phyloP scores from a whole-genome alignment of 92 coral and sea anemone genomes.

The Paragorgia papillata region DNA sequence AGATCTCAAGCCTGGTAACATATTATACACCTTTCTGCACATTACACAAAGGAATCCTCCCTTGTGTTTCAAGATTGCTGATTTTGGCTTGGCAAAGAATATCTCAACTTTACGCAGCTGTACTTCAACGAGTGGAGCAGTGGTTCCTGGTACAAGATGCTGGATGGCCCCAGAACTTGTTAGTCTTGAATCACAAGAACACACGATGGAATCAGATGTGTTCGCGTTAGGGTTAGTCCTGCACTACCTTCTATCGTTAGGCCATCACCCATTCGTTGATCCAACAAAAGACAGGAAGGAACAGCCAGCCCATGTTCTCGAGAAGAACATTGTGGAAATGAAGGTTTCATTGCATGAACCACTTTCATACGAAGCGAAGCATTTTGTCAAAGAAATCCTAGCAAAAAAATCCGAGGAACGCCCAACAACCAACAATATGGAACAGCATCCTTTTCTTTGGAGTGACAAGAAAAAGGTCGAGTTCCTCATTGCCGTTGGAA shows the following conservation, averaged over 20 bases:
- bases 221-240: slow-evolving; percentile 39
- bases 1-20: slow-evolving; percentile 44
- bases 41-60: slow-evolving; percentile 18
- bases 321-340: slow-evolving; percentile 33
- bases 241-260: slow-evolving; percentile 28
- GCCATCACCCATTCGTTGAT: slow-evolving; percentile 39
- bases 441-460: slow-evolving; percentile 41
- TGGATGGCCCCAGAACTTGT: slow-evolving; percentile 53
- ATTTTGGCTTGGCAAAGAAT: slow-evolving; percentile 44
- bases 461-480: slow-evolving; percentile 30
- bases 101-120: background rate
- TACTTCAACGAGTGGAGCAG: background rate
- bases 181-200: slow-evolving; percentile 9
- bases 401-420: slow-evolving; percentile 5
- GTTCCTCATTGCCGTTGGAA: slow-evolving; percentile 45
- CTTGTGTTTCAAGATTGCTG: slow-evolving; percentile 48
- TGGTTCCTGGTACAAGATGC: slow-evolving; percentile 41
- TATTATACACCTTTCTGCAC: slow-evolving; percentile 39
- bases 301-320: slow-evolving; percentile 18
- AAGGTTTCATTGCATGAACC: background rate
- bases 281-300: slow-evolving; percentile 30
- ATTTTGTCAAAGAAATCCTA: slow-evolving; percentile 25
- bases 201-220: slow-evolving; percentile 34
- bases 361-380: slow-evolving; percentile 20
- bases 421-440: slow-evolving; percentile 11